Evolutionary conservation across 2,888 invertebrate genomes (phyloP).

Genomic region (Agonopterix subpropinquella): DNA sequence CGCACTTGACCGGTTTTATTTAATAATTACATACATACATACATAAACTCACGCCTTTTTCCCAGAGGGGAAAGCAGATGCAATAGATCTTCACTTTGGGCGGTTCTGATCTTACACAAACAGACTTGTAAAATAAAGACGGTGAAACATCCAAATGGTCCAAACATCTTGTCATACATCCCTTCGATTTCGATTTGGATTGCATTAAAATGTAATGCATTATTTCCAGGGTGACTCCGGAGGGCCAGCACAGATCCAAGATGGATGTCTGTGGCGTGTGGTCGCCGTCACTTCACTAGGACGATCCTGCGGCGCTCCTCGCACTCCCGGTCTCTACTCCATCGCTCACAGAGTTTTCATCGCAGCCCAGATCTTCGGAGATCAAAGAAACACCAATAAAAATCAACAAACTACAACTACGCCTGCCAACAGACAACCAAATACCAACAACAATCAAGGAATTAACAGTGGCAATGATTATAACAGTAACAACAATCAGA

Average conservation of each 20-base stretch:
- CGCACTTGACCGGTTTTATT: too few species aligned
- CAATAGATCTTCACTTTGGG: too few species aligned
- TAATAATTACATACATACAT: too few species aligned
- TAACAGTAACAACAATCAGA: not conserved
- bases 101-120: too few species aligned
- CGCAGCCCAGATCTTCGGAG: slow-evolving; percentile 7
- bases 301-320: slow-evolving; percentile 50
- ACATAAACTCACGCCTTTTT: too few species aligned
- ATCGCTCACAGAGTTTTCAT: slow-evolving; percentile 17
- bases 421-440: not conserved
- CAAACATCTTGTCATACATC: too few species aligned
- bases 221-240: slow-evolving; percentile 59
- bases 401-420: not conserved
- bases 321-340: slow-evolving; percentile 59
- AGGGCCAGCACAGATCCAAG: slow-evolving; percentile 57
- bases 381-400: not conserved
- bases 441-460: not conserved
- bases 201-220: not conserved
- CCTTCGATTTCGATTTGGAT: too few species aligned
- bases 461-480: not conserved
- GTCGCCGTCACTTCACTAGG: slow-evolving; percentile 61
- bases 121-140: too few species aligned
- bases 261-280: slow-evolving; percentile 57
- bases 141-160: too few species aligned
- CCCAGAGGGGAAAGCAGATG: too few species aligned